phyloP scores from a whole-genome alignment of 1,140 invertebrate genomes.

The Penaeus chinensis region DNA sequence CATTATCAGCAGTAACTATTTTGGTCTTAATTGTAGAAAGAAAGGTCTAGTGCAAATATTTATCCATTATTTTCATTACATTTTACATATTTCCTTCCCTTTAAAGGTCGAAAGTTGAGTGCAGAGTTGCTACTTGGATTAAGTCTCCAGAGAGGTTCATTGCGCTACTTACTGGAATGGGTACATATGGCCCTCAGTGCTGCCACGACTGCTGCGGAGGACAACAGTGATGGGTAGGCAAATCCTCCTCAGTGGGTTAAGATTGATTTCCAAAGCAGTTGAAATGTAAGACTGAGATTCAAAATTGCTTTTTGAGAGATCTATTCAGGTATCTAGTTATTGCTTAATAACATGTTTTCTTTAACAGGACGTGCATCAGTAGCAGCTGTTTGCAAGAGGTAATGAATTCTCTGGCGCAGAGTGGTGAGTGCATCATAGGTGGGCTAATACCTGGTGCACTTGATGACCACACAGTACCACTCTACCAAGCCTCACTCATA shows the following conservation, averaged over 20 bases:
- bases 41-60: too few species aligned
- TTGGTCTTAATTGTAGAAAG: too few species aligned
- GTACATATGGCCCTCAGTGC: constrained; percentile 74
- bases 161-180: constrained; percentile 76
- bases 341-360: too few species aligned
- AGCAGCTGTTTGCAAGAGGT: constrained; percentile 47
- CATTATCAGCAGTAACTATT: too few species aligned
- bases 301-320: too few species aligned
- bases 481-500: constrained; percentile 42
- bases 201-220: constrained; percentile 46
- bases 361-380: constrained; percentile 45
- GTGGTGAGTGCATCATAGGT: constrained; percentile 31
- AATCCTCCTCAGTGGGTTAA: constrained; percentile 22
- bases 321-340: too few species aligned
- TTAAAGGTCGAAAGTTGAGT: constrained; percentile 70
- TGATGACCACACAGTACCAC: constrained; percentile 39
- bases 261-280: background rate
- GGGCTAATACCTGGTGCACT: background rate
- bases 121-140: constrained; percentile 74
- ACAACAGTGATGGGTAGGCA: constrained; percentile 63
- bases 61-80: background rate
- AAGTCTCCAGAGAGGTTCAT: constrained; percentile 75
- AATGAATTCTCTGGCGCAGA: constrained; percentile 48
- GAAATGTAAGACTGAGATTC: background rate
- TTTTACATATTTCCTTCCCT: background rate